A percentile compares a stretch with the other conserved stretches of the same genome.
These are phyloP conservation scores for Nomada ruficornis DNA, from an alignment of 2,888 invertebrate genomes.

Conservation along the genomic window DNA sequence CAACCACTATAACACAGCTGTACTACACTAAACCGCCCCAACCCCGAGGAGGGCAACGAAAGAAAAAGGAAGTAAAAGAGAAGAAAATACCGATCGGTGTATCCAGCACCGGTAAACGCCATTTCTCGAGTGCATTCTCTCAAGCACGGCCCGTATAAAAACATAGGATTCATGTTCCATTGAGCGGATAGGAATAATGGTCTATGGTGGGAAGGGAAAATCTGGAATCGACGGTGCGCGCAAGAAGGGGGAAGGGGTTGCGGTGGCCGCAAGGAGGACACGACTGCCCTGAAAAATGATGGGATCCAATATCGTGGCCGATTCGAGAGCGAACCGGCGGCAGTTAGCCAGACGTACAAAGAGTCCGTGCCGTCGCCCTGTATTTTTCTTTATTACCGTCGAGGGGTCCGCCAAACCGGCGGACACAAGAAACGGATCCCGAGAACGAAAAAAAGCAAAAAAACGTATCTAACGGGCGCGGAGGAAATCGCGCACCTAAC, in stretches of 20 bases:
- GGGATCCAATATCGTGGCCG: slow-evolving; percentile 69
- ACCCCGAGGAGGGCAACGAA: neutral
- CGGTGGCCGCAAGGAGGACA: slow-evolving; percentile 29
- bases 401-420: slow-evolving; percentile 50
- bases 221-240: slow-evolving; percentile 34
- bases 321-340: slow-evolving; percentile 52
- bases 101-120: slow-evolving; percentile 13
- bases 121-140: slow-evolving; percentile 29
- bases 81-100: neutral
- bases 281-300: slow-evolving; percentile 66
- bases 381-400: slow-evolving; percentile 71
- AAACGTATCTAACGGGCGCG: slow-evolving; percentile 50
- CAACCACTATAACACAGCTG: no score
- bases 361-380: slow-evolving; percentile 54
- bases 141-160: slow-evolving; percentile 28
- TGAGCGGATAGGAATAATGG: slow-evolving; percentile 62
- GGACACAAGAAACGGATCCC: slow-evolving; percentile 69
- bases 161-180: slow-evolving; percentile 57
- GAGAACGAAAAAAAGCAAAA: slow-evolving; percentile 21
- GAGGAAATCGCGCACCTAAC: slow-evolving; percentile 23
- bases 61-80: neutral
- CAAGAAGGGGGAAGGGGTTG: slow-evolving; percentile 13
- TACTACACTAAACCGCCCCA: no score
- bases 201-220: slow-evolving; percentile 27
- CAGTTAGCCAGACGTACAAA: slow-evolving; percentile 65